Evolutionary conservation across 2,113 vertebrate species (phyloP), one percentile per base, ranked within the genome.

Genomic region (Gasterosteus nipponicus): DNA sequence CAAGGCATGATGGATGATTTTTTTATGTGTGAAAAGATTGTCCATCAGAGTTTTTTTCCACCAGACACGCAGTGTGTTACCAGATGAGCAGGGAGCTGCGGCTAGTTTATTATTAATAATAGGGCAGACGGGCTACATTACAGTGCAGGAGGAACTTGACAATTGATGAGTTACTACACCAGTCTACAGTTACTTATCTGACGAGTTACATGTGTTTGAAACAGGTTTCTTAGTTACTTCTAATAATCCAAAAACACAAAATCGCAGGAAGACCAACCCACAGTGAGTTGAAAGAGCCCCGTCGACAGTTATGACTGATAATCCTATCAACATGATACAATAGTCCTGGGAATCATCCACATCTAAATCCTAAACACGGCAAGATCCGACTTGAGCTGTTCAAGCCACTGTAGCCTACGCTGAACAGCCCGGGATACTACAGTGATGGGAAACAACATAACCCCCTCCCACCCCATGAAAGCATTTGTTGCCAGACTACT

Each of bases 71-170:
- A 26, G n/a, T 54, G 11, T 19, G 19, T 4, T 11, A 19, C 9
- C 47, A 59, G 61, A 46, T 63, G 75, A 72, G 75, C 7, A 22
- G 33, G 6, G 39, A 44, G 47, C 58, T 61, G 66, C 57, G 64
- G 22, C 42, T 71, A 6, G 29, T 87, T 44, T 46, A 87, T 87
- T 75, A 85, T 80, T 87, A 9, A 85, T 87, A 9, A 85, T 77
- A 18, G 5, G 61, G 65, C 57, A n/a, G 44, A 19, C 41, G 57
- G 42, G 65, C 29, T 47, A 44, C 31, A 15, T 78, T 83, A 75
- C 81, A 60, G 9, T 8, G 38, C 26, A 68, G 38, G 35, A 72
- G 47, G 58, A 41, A 53, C 38, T 9, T 33, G 26, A 16, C 7
- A 54, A 26, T 47, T 72, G 16, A 49, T 2, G 18, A 57, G 22